Percentiles rank a stretch among this genome's conserved stretches.
Evolutionary conservation across 2,113 vertebrate species (phyloP).

Genomic region (Percina caprodes): DNA sequence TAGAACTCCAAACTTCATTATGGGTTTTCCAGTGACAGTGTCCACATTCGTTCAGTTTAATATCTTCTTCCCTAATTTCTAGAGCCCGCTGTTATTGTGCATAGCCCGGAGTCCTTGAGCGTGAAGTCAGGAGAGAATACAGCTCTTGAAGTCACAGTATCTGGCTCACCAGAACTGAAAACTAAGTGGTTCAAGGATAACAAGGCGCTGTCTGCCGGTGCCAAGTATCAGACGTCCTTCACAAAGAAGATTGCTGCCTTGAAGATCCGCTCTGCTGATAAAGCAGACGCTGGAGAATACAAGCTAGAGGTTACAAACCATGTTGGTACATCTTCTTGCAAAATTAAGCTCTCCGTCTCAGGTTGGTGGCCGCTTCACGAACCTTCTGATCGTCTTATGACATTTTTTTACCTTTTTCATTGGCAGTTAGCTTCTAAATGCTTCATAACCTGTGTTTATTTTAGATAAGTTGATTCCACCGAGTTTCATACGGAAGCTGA

Average conservation of each 20-base stretch:
- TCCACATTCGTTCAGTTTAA: slow-evolving; percentile 3
- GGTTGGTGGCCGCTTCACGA: slow-evolving; percentile 84
- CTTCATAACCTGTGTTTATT: slow-evolving; percentile 48
- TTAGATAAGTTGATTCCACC: slow-evolving; percentile 94
- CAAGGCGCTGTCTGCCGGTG: slow-evolving; percentile 88
- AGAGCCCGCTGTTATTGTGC: slow-evolving; percentile 94
- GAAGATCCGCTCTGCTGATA: slow-evolving; percentile 90
- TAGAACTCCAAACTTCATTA: slow-evolving; percentile 50
- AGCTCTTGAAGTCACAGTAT: slow-evolving; percentile 90
- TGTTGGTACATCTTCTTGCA: slow-evolving; percentile 91
- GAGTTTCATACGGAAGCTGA: slow-evolving; percentile 93
- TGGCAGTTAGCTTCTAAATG: background rate
- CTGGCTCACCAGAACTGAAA: slow-evolving; percentile 92
- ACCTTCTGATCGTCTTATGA: slow-evolving; percentile 3
- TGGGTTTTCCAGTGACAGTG: background rate
- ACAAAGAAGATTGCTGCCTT: slow-evolving; percentile 89
- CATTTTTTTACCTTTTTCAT: background rate
- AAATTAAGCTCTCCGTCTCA: slow-evolving; percentile 89
- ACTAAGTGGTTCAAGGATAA: slow-evolving; percentile 94
- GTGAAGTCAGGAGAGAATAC: slow-evolving; percentile 90
- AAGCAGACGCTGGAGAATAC: slow-evolving; percentile 91
- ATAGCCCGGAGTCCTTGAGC: slow-evolving; percentile 90
- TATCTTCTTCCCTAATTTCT: slow-evolving; percentile 73
- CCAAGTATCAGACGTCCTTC: slow-evolving; percentile 93
- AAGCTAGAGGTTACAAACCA: slow-evolving; percentile 92